Percentiles rank a stretch among this genome's conserved stretches.
phyloP scores from a whole-genome alignment of 2,113 vertebrate genomes.

The Grammomys dolichurus region DNA sequence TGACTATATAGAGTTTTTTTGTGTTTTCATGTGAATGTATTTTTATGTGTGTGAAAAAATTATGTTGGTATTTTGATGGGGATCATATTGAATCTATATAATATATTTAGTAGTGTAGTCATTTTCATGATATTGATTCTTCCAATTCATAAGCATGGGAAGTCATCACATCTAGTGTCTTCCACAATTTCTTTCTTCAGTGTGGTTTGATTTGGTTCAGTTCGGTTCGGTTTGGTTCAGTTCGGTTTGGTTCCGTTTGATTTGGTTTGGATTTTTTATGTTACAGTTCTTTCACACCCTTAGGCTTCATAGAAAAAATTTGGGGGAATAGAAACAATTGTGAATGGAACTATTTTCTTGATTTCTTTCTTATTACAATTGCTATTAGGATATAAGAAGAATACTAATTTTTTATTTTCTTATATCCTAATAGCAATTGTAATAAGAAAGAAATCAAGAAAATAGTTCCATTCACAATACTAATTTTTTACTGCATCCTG shows the following conservation, averaged over 20 bases:
- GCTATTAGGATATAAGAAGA: neutral
- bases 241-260: neutral
- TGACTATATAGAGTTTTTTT: neutral
- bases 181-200: neutral
- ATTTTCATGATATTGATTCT: neutral
- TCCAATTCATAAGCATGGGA: neutral
- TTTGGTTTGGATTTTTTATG: neutral
- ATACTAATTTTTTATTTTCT: no score
- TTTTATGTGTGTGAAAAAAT: neutral
- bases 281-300: neutral
- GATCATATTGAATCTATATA: neutral
- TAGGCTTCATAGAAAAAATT: neutral
- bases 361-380: neutral
- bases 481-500: neutral
- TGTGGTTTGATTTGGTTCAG: neutral
- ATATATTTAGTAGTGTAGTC: no score
- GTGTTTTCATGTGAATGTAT: neutral
- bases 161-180: neutral
- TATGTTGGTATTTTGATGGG: neutral
- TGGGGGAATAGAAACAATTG: neutral
- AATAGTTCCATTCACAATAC: neutral
- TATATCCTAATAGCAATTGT: neutral
- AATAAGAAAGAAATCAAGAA: neutral
- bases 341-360: neutral
- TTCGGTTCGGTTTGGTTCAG: neutral